Evolutionary conservation across 1,140 invertebrate species (phyloP).

Genomic region (Ceratina japonica): DNA sequence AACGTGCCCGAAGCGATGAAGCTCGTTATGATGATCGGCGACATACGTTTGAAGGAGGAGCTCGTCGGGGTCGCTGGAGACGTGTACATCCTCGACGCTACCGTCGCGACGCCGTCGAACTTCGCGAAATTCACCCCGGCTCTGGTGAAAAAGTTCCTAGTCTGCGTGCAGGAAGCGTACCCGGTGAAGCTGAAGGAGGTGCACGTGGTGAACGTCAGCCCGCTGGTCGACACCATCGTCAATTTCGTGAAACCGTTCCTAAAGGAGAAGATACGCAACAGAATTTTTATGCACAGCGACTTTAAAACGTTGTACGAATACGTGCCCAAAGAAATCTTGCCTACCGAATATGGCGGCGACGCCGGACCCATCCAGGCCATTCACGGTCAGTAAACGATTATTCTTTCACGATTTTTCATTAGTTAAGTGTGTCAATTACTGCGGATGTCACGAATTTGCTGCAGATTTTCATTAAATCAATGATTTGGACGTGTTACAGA

Average conservation of each 20-base stretch:
- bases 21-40: slow-evolving; percentile 89
- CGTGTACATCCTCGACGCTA: slow-evolving; percentile 88
- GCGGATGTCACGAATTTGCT: too few relatives aligned
- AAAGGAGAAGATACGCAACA: slow-evolving; percentile 91
- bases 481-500: slow-evolving; percentile 77
- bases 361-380: slow-evolving; percentile 85
- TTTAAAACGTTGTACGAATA: slow-evolving; percentile 87
- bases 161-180: slow-evolving; percentile 91
- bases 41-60: slow-evolving; percentile 88
- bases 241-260: slow-evolving; percentile 91
- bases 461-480: too few relatives aligned
- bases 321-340: slow-evolving; percentile 88
- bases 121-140: slow-evolving; percentile 88
- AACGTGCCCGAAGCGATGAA: slow-evolving; percentile 87
- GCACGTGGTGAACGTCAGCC: slow-evolving; percentile 90
- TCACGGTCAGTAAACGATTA: slow-evolving; percentile 80
- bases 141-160: slow-evolving; percentile 89
- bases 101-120: slow-evolving; percentile 85
- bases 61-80: slow-evolving; percentile 88
- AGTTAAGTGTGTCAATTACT: too few relatives aligned
- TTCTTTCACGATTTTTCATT: neutral
- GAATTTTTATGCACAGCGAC: slow-evolving; percentile 88
- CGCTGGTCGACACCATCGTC: slow-evolving; percentile 89
- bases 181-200: slow-evolving; percentile 92
- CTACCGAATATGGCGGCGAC: slow-evolving; percentile 88